Percentiles rank a stretch among this genome's conserved stretches.
These are phyloP conservation scores for Leucophenga maculata DNA, from an alignment of 2,888 invertebrate genomes.

Conservation along the genomic window DNA sequence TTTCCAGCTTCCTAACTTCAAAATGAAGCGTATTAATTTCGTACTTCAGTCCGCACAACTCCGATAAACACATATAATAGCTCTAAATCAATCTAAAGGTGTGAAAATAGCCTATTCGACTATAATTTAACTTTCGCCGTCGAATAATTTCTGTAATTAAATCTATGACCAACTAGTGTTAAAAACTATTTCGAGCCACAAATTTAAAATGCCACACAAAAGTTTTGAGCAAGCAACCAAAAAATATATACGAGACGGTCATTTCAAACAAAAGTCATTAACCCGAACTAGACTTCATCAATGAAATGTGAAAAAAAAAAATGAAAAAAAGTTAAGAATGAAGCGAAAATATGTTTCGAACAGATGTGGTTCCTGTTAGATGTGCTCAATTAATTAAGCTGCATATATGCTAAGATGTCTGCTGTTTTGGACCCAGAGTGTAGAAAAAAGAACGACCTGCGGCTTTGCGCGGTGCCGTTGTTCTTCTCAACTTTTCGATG, in stretches of 20 bases:
- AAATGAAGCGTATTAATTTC: too few relatives aligned
- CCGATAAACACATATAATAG: too few relatives aligned
- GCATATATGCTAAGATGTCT: neutral
- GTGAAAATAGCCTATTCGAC: slow-evolving; percentile 27
- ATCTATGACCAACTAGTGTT: slow-evolving; percentile 12
- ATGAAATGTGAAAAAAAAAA: slow-evolving; percentile 39
- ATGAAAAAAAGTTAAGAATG: neutral
- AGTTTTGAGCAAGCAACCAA: neutral
- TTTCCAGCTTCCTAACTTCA: too few relatives aligned
- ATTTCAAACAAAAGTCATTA: slow-evolving; percentile 29
- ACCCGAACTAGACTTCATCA: slow-evolving; percentile 54
- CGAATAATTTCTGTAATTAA: slow-evolving; percentile 39
- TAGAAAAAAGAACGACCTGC: slow-evolving; percentile 54
- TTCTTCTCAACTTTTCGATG: neutral
- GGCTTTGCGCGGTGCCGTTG: neutral
- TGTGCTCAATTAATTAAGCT: slow-evolving; percentile 47
- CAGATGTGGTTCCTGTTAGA: slow-evolving; percentile 48
- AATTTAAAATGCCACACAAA: neutral
- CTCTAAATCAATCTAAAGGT: slow-evolving; percentile 24
- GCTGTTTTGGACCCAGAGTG: neutral
- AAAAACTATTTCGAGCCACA: slow-evolving; percentile 6
- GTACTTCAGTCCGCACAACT: too few relatives aligned
- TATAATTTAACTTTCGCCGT: slow-evolving; percentile 49
- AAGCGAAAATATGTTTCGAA: neutral
- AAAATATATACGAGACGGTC: neutral